Base-by-base conservation (phyloP, 1,140 invertebrate genomes). In the Drosophila pruinosa region DNA sequence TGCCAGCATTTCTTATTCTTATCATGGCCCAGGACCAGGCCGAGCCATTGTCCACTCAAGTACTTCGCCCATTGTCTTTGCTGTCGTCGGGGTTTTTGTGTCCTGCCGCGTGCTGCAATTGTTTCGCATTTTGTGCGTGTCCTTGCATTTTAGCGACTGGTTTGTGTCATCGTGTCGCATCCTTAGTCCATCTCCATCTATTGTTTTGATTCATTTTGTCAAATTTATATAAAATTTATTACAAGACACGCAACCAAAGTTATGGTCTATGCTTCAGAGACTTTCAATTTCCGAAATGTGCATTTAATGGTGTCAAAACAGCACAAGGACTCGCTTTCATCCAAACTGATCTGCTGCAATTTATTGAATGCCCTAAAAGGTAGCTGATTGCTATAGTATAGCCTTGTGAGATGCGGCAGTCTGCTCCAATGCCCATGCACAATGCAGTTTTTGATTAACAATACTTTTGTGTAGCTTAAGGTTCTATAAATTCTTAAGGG, bases 161-260 rank as follows among this genome's bases (percentile, higher is more conserved):
- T 53, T 8, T n/a, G 10, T n/a, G n/a, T 21, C 10, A 5, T 82
- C 71, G 65, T n/a, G n/a, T 75, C 72, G 17, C 24, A 52, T 15
- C 36, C 3, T 34, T 52, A 26, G 28, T 15, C 1, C 19, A 8
- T n/a, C 12, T 15, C 1, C 19, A 8, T n/a, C 12, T 17, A 56
- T 85, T 83, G 80, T 83, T 83, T 56, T 83, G 80, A 85, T 85
- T 79, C 80, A 83, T 63, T 83, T 83, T 83, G 80, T 83, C 80
- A 83, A 83, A 83, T 83, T 83, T 83, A 83, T 83, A 83, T 83
- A 85, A 83, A 79, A 83, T 83, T 85, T 83, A 79, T 83, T 83
- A 56, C 65, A 53, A 54, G 75, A 53, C 80, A 83, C 80, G 80
- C 14, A 54, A 10, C 15, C 34, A 26, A 52, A 41, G 4, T 34